Evolutionary conservation across 2,797 vertebrate species (phyloP).

Genomic region (Furcifer pardalis): DNA sequence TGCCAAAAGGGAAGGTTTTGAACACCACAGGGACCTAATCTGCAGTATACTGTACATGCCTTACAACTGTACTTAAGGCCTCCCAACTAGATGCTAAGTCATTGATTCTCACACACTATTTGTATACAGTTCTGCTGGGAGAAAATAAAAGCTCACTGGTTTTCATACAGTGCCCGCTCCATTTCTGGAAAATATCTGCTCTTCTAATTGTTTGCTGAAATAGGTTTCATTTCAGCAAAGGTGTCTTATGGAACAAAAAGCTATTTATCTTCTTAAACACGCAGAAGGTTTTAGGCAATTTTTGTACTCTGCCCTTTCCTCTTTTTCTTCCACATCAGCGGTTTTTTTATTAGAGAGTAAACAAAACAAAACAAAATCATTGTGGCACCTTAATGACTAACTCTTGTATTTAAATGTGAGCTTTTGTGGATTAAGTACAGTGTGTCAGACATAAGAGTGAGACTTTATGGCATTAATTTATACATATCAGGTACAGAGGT

Average conservation of each 20-base stretch:
- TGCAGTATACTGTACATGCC: not conserved
- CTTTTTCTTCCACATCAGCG: not conserved
- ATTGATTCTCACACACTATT: not conserved
- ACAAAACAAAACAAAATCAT: no score
- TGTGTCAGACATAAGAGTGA: no score
- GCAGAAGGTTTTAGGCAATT: not conserved
- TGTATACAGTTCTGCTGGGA: not conserved
- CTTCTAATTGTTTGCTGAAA: not conserved
- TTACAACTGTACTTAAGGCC: not conserved
- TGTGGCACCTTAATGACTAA: no score
- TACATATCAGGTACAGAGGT: no score
- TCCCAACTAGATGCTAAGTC: not conserved
- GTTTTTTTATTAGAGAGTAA: no score
- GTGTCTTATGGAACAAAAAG: not conserved
- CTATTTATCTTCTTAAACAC: not conserved
- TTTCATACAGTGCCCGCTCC: not conserved
- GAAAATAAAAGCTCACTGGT: not conserved
- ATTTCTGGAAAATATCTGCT: not conserved
- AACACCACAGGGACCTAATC: not conserved
- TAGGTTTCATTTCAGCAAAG: not conserved
- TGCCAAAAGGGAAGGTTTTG: not conserved
- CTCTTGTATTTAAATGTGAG: no score
- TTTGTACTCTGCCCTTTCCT: not conserved
- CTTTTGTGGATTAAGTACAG: no score
- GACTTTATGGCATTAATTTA: no score